Percentiles rank a stretch among this genome's conserved stretches.
phyloP scores from a whole-genome alignment of 2,797 vertebrate species.

The Cebuella pygmaea region DNA sequence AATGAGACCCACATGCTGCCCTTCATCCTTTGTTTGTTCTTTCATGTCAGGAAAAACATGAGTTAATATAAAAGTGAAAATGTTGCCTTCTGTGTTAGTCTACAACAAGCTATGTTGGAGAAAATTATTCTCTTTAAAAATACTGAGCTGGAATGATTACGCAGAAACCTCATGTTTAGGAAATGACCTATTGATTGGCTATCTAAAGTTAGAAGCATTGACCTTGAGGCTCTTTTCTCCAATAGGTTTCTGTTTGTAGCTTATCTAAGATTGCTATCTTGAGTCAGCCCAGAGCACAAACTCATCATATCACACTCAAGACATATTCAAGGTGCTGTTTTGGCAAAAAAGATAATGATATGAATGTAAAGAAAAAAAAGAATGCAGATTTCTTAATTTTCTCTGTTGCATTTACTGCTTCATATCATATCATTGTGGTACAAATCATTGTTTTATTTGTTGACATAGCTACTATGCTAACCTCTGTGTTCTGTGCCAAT shows the following conservation, averaged over 20 bases:
- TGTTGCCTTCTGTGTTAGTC: background rate
- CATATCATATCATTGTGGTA: background rate
- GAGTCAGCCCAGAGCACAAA: slow-evolving; percentile 1
- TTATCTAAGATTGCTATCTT: slow-evolving; percentile 38
- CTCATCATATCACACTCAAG: background rate
- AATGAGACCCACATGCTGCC: background rate
- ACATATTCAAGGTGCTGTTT: background rate
- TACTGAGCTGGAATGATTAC: background rate
- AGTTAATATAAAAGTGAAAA: slow-evolving; percentile 16
- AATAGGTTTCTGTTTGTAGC: background rate
- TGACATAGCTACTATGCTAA: background rate
- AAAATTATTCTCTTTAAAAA: slow-evolving; percentile 36
- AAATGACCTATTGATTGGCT: slow-evolving; percentile 61
- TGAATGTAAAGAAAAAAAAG: background rate
- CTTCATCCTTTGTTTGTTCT: background rate
- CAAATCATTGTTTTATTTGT: slow-evolving; percentile 18
- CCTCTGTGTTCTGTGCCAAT: background rate
- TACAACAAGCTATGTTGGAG: background rate
- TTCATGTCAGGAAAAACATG: background rate
- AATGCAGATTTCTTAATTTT: background rate
- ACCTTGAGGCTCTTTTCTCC: slow-evolving; percentile 38
- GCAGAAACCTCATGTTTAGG: slow-evolving; percentile 52
- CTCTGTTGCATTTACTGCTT: background rate
- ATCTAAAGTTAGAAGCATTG: slow-evolving; percentile 33
- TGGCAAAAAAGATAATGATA: background rate